Evolutionary conservation across 1,140 invertebrate genomes (phyloP).

Genomic region (Hydropsyche tenuis): DNA sequence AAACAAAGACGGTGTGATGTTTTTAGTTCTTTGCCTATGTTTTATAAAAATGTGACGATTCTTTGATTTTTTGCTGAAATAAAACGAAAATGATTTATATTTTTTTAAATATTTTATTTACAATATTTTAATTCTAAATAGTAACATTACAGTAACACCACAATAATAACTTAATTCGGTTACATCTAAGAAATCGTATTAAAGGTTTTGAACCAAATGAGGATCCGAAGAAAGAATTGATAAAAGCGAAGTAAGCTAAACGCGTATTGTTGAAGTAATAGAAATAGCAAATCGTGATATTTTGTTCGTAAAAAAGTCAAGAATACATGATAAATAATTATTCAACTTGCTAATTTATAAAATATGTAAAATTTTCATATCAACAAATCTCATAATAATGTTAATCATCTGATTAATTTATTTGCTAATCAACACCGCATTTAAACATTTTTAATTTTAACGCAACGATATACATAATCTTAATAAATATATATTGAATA

Average conservation of each 20-base stretch:
- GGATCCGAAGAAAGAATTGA: background rate
- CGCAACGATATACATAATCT: constrained; percentile 26
- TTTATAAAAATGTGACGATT: background rate
- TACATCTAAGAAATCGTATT: constrained; percentile 30
- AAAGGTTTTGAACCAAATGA: too few species aligned
- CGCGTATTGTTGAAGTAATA: background rate
- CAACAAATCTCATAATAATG: background rate
- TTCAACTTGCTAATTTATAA: background rate
- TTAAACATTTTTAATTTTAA: constrained; percentile 34
- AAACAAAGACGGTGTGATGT: background rate
- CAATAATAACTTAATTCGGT: constrained; percentile 38
- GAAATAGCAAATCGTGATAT: background rate
- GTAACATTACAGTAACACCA: constrained; percentile 37
- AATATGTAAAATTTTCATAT: background rate
- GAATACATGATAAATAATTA: background rate
- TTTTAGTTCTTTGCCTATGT: background rate
- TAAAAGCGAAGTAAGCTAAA: background rate
- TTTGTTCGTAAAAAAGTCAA: background rate
- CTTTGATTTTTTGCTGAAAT: background rate
- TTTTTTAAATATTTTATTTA: constrained; percentile 21
- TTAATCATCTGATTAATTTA: background rate
- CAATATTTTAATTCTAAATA: constrained; percentile 35
- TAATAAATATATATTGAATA: background rate
- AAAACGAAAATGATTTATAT: background rate
- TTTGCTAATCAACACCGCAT: constrained; percentile 31